Conservation (phyloP, 1,140 invertebrate genomes). For the Schlechtendalia chinensis region DNA sequence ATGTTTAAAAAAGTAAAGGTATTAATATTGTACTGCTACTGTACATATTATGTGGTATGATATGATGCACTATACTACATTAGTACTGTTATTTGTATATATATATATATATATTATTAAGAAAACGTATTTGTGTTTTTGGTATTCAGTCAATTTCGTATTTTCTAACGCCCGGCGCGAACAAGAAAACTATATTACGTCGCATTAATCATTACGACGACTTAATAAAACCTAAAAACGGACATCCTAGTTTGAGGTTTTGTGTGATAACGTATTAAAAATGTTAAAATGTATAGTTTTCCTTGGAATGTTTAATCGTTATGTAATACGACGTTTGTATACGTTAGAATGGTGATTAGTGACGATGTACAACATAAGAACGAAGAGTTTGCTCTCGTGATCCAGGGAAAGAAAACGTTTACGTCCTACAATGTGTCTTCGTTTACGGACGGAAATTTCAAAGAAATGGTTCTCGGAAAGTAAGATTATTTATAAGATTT, state of each 20-base stretch:
- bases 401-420: not conserved
- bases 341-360: not conserved
- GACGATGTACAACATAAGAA: not conserved
- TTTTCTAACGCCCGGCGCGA: not conserved
- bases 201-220: slow-evolving; percentile 17
- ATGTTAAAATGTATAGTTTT: too few relatives aligned
- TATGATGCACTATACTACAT: too few relatives aligned
- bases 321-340: not conserved
- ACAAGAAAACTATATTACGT: not conserved
- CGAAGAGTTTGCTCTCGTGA: not conserved
- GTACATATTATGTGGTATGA: too few relatives aligned
- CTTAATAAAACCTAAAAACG: slow-evolving; percentile 27
- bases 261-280: not conserved
- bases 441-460: not conserved
- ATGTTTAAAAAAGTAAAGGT: not conserved
- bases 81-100: too few relatives aligned
- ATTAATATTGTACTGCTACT: too few relatives aligned
- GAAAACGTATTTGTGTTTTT: not conserved
- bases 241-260: slow-evolving; percentile 11
- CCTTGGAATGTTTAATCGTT: not conserved
- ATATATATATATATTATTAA: too few relatives aligned
- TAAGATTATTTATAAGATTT: not conserved
- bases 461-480: not conserved
- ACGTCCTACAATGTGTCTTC: not conserved
- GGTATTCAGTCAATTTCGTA: slow-evolving; percentile 9